These are phyloP conservation scores for Anolis carolinensis DNA, from an alignment of 2,113 vertebrate genomes.

Conservation along the genomic window DNA sequence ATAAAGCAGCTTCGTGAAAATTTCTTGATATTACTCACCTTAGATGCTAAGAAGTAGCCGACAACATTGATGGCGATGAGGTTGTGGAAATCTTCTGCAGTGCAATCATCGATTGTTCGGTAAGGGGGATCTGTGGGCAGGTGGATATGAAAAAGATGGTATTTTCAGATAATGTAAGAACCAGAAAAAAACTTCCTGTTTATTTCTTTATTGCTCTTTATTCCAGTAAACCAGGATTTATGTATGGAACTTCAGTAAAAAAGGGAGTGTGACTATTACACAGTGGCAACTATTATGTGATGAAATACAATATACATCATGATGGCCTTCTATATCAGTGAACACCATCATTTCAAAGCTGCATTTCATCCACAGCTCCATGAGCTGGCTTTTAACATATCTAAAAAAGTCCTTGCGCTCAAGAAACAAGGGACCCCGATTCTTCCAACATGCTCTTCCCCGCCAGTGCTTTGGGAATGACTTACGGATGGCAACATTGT, in stretches of 20 bases:
- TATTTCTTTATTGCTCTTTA: background rate
- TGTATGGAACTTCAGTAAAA: too few relatives aligned
- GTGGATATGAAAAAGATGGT: background rate
- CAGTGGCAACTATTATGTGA: too few relatives aligned
- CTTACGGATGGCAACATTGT: constrained; percentile 86
- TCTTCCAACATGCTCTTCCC: background rate
- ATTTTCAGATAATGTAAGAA: background rate
- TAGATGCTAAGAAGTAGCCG: constrained; percentile 77
- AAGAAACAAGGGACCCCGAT: background rate
- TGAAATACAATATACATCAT: too few relatives aligned
- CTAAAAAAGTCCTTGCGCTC: too few relatives aligned
- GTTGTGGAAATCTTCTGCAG: constrained; percentile 77
- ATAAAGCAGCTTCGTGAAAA: background rate
- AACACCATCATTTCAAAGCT: too few relatives aligned
- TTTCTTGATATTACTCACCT: constrained; percentile 69
- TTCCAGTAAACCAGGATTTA: too few relatives aligned
- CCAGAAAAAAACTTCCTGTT: background rate
- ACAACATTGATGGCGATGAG: constrained; percentile 84
- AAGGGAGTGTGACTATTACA: too few relatives aligned
- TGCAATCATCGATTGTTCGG: constrained; percentile 78
- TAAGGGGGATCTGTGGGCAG: constrained; percentile 78
- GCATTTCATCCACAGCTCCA: too few relatives aligned
- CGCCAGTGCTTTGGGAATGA: background rate
- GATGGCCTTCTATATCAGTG: too few relatives aligned
- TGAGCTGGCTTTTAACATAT: background rate